Conservation (phyloP, 2,797 vertebrate genomes). For the Neosilurus hyrtlii region DNA sequence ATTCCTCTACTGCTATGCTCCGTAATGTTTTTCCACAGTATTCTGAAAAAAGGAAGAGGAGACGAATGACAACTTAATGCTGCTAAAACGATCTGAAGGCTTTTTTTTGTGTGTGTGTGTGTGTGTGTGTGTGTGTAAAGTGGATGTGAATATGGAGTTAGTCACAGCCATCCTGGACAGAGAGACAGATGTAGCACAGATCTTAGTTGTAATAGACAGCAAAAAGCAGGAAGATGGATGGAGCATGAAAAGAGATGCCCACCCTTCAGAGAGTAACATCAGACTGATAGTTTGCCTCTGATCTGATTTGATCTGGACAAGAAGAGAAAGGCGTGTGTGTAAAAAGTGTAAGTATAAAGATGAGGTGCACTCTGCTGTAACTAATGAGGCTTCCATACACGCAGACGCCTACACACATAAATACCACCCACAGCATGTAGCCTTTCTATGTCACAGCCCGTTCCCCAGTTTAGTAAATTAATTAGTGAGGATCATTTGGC, state of each 20-base stretch:
- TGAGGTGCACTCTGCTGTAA: background rate
- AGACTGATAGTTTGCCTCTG: slow-evolving; percentile 23
- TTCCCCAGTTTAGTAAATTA: slow-evolving; percentile 46
- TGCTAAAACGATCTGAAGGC: slow-evolving; percentile 32
- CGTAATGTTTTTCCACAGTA: slow-evolving; percentile 36
- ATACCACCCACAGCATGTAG: slow-evolving; percentile 28
- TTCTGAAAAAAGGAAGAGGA: slow-evolving; percentile 9
- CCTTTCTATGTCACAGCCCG: slow-evolving; percentile 21
- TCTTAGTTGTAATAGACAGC: slow-evolving; percentile 33
- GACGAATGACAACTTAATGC: slow-evolving; percentile 46
- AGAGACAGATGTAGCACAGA: slow-evolving; percentile 1
- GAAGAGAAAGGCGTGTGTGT: slow-evolving; percentile 5
- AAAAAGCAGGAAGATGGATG: slow-evolving; percentile 36
- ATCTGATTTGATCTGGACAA: slow-evolving; percentile 36
- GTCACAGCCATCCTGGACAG: slow-evolving; percentile 17
- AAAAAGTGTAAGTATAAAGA: slow-evolving; percentile 3
- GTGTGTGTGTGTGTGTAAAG: background rate
- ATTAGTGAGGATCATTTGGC: slow-evolving; percentile 47
- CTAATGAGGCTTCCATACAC: slow-evolving; percentile 6
- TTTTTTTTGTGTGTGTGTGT: background rate
- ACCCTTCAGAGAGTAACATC: slow-evolving; percentile 39
- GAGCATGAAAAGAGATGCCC: slow-evolving; percentile 34
- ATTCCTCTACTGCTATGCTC: background rate
- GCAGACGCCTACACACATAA: slow-evolving; percentile 28
- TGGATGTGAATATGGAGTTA: slow-evolving; percentile 41